Evolutionary conservation across 2,888 invertebrate genomes (phyloP).

Genomic region (Griposia aprilina): DNA sequence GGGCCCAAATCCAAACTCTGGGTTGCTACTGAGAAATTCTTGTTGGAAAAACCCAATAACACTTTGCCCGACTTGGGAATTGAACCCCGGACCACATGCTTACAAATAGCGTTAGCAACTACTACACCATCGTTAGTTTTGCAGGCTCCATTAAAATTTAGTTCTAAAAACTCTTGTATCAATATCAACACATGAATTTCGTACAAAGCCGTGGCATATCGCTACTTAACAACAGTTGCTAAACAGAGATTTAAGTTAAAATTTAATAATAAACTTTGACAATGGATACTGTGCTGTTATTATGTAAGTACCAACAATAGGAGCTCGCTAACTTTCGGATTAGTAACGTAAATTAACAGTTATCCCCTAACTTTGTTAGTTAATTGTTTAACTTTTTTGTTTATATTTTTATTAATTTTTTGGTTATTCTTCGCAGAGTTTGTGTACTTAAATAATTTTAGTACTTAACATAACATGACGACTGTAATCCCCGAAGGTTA

Average conservation of each 20-base stretch:
- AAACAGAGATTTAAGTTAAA: constrained; percentile 57
- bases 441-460: constrained; percentile 13
- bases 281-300: constrained; percentile 56
- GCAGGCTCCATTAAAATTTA: neutral
- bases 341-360: constrained; percentile 63
- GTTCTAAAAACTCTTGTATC: neutral
- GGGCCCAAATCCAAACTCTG: neutral
- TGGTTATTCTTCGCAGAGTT: constrained; percentile 10
- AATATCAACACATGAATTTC: constrained; percentile 4
- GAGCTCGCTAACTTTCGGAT: constrained; percentile 54
- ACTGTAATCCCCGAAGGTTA: no score
- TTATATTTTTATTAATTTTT: constrained; percentile 51
- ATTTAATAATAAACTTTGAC: constrained; percentile 68
- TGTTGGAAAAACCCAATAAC: neutral
- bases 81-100: neutral
- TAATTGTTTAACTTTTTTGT: constrained; percentile 60
- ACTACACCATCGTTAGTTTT: neutral
- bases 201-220: constrained; percentile 37
- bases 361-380: constrained; percentile 53
- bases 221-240: constrained; percentile 35
- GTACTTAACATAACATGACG: no score
- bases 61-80: neutral
- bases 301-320: constrained; percentile 58
- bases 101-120: neutral
- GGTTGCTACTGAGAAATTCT: neutral